Conservation (phyloP, 2,113 vertebrate species). For the Dromiciops gliroides region DNA sequence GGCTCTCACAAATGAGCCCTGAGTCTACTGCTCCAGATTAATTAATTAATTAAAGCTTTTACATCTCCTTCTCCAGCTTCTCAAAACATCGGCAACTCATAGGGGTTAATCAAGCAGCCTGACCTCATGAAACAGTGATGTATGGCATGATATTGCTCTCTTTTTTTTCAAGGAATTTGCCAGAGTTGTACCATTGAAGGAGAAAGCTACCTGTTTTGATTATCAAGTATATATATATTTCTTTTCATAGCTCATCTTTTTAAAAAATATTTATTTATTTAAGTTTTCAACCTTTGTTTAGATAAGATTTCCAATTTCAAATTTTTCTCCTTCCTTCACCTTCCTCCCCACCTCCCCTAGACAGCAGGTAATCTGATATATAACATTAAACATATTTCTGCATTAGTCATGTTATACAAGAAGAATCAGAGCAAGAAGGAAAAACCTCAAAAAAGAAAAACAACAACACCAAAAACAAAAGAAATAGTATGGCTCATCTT, state of each 20-base stretch:
- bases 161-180: not conserved
- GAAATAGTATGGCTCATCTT: too few relatives aligned
- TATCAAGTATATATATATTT: not conserved
- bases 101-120: constrained; percentile 15
- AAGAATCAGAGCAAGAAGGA: too few relatives aligned
- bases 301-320: too few relatives aligned
- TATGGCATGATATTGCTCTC: not conserved
- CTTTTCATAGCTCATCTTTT: not conserved
- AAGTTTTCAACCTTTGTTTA: too few relatives aligned
- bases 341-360: too few relatives aligned
- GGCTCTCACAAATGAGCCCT: constrained; percentile 3
- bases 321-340: too few relatives aligned
- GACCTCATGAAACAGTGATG: not conserved
- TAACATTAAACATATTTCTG: too few relatives aligned
- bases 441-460: too few relatives aligned
- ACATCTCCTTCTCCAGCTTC: not conserved
- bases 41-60: not conserved
- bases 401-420: too few relatives aligned
- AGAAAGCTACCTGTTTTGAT: not conserved
- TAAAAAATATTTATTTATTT: too few relatives aligned
- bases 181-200: not conserved
- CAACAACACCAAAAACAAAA: too few relatives aligned
- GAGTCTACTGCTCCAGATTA: constrained; percentile 17
- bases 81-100: constrained; percentile 20
- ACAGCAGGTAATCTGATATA: too few relatives aligned